phyloP scores from a whole-genome alignment of 2,888 invertebrate genomes.

The Myathropa florea region DNA sequence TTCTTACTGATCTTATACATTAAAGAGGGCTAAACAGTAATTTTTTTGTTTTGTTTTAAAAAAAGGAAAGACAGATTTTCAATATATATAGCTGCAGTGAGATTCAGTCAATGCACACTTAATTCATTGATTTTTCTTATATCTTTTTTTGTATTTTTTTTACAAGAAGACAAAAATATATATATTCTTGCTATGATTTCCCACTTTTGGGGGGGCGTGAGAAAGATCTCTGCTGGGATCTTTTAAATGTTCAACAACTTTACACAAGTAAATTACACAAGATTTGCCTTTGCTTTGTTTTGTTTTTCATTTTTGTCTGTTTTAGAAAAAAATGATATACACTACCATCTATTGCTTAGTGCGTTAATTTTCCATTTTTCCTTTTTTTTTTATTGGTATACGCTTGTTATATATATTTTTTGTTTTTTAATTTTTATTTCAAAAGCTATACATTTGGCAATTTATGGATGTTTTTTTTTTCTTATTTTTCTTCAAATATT shows the following conservation, averaged over 20 bases:
- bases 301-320: constrained; percentile 46
- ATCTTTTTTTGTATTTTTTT: constrained; percentile 69
- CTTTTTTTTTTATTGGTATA: constrained; percentile 74
- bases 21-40: constrained; percentile 33
- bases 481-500: constrained; percentile 52
- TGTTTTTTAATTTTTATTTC: constrained; percentile 75
- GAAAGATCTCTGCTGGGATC: constrained; percentile 37
- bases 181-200: constrained; percentile 55
- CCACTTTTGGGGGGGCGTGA: constrained; percentile 51
- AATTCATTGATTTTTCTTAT: not conserved
- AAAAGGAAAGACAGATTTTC: constrained; percentile 35
- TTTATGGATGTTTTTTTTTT: constrained; percentile 78
- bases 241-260: constrained; percentile 57
- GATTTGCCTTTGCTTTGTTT: constrained; percentile 44
- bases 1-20: constrained; percentile 40
- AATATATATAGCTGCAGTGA: constrained; percentile 68
- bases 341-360: constrained; percentile 69
- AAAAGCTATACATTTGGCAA: constrained; percentile 81
- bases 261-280: constrained; percentile 73
- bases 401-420: constrained; percentile 72
- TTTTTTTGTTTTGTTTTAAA: constrained; percentile 21
- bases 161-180: constrained; percentile 73
- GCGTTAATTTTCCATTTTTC: constrained; percentile 71
- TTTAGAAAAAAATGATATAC: constrained; percentile 61
- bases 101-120: constrained; percentile 64